phyloP scores from a whole-genome alignment of 1,140 invertebrate species.

The Neuroterus valhalla region DNA sequence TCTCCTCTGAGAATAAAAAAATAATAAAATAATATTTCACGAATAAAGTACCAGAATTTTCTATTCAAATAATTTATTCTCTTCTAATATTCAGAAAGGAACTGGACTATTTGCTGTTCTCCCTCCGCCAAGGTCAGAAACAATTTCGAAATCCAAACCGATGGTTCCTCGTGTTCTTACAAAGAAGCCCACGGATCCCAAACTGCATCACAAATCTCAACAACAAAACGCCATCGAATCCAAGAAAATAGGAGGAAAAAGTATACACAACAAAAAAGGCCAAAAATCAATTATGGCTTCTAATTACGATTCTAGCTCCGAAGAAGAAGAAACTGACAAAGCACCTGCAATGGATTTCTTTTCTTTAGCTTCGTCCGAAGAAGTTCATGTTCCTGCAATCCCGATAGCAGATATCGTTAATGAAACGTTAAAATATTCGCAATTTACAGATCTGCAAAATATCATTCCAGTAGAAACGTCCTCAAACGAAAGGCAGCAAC shows the following conservation, averaged over 20 bases:
- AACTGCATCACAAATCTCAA: slow-evolving; percentile 30
- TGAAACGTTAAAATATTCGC: not conserved
- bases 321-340: slow-evolving; percentile 66
- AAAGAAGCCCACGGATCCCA: slow-evolving; percentile 45
- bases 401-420: not conserved
- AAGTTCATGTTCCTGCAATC: not conserved
- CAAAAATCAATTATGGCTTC: slow-evolving; percentile 28
- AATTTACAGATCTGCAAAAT: not conserved
- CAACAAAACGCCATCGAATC: not conserved
- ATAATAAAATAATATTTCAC: no score
- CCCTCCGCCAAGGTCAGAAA: slow-evolving; percentile 67
- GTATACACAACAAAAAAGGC: slow-evolving; percentile 37
- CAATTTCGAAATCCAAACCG: slow-evolving; percentile 48
- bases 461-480: not conserved
- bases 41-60: no score
- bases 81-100: slow-evolving; percentile 53
- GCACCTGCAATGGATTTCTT: slow-evolving; percentile 55
- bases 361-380: slow-evolving; percentile 48
- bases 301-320: slow-evolving; percentile 72
- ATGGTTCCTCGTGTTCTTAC: slow-evolving; percentile 66
- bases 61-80: slow-evolving; percentile 40
- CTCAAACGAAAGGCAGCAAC: not conserved
- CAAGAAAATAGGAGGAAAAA: slow-evolving; percentile 35
- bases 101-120: slow-evolving; percentile 69
- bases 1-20: no score